Evolutionary conservation across 2,888 invertebrate genomes (phyloP), one percentile per base, ranked within the genome.

Genomic region (Parnassius mnemosyne): DNA sequence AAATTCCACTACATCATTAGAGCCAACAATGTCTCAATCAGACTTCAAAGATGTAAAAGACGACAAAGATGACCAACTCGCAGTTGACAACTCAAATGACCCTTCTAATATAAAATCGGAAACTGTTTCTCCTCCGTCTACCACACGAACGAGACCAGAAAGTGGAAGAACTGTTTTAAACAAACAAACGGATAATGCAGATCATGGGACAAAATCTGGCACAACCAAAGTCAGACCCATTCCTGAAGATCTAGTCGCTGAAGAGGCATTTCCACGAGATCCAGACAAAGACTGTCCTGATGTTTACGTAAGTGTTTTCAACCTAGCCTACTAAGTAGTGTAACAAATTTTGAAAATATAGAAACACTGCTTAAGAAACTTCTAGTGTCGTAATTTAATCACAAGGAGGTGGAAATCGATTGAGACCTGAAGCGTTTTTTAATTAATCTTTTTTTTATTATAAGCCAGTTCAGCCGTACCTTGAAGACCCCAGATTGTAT

Each of bases 271-370:
- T 1, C 92, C 89, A 0, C 78, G 73, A 65, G 85, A 92, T 65
- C 92, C 91, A 12, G 89, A 92, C 70, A 81, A 86, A 60, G 90
- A 92, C 63, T 84, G 77, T 65, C 84, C 88, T 20, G 76, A 88
- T 71, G 75, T 91, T 67, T 68, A 68, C 70, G 90, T 91, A 69
- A 83, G 87, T 79, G 58, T 49, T 13, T 34, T 5, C 34, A 10
- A 43, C 43, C 2, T 43, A 34, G 34, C 7, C 7, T 34, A 34
- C 34, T 34, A 34, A 34, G 34, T 1, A 7, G 7, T 34, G 34
- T 34, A 34, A 34, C 5, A 34, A 34, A 34, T 34, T 34, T 34
- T 34, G 34, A 34, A 34, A 34, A 34, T 34, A 34, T 34, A 34
- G 34, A 34, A 34, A 34, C 3, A 20, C 34, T 34, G 34, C 34